Conservation (phyloP, 2,888 invertebrate species). For the Lepas anatifera region DNA sequence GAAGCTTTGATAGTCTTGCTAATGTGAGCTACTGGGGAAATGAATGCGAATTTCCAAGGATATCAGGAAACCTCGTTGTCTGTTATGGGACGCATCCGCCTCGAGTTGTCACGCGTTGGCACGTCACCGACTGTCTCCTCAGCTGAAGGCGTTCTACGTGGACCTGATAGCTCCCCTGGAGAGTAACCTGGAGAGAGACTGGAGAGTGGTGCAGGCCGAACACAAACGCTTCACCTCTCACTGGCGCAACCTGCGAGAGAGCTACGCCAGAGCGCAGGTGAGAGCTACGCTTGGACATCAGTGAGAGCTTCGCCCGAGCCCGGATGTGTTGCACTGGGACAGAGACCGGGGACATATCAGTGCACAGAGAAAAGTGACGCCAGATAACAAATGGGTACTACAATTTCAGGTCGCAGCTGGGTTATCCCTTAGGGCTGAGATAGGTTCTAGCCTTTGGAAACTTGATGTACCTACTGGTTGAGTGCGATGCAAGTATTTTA, state of each 20-base stretch:
- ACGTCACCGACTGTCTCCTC: slow-evolving; percentile 36
- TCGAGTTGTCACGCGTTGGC: neutral
- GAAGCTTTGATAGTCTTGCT: too few species aligned
- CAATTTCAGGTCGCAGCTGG: too few species aligned
- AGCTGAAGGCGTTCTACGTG: slow-evolving; percentile 90
- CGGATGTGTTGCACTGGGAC: too few species aligned
- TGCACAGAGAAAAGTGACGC: too few species aligned
- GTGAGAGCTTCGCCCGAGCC: too few species aligned
- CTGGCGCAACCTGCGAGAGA: neutral
- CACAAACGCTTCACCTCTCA: neutral
- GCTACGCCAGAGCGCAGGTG: neutral
- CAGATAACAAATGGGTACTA: too few species aligned
- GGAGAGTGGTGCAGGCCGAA: slow-evolving; percentile 68
- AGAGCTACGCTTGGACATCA: neutral
- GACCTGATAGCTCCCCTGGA: slow-evolving; percentile 84
- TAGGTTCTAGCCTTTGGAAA: too few species aligned
- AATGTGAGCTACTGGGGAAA: too few species aligned
- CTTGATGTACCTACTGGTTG: too few species aligned
- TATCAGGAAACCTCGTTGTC: neutral
- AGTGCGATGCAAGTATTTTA: too few species aligned
- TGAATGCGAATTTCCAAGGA: neutral
- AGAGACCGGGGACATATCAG: too few species aligned
- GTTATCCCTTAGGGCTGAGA: too few species aligned
- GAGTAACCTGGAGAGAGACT: slow-evolving; percentile 85
- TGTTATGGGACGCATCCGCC: neutral